A percentile compares a stretch with the other conserved stretches of the same genome.
phyloP scores from a whole-genome alignment of 37 sponge, comb jelly and placozoan genomes.

The Lycopodina hypogea region DNA sequence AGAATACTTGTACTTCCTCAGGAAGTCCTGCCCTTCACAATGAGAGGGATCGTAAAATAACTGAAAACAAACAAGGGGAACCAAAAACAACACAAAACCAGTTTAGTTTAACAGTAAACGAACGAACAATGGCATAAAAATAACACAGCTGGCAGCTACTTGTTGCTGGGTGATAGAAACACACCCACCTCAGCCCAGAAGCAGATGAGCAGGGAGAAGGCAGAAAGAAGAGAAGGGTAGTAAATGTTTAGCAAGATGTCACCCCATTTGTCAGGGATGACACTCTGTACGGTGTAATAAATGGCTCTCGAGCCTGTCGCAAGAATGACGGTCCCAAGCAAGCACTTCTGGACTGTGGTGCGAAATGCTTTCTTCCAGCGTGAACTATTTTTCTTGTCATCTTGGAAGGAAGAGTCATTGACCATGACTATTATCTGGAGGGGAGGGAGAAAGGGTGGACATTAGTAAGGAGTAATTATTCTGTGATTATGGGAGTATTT shows the following conservation, averaged over 20 bases:
- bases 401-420: conserved; percentile 31
- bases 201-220: conserved; percentile 58
- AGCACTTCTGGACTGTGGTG: conserved; percentile 52
- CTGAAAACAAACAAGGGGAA: conserved; percentile 10
- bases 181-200: conserved; percentile 63
- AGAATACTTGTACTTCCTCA: conserved; percentile 44
- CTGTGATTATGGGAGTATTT: neutral
- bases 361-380: conserved; percentile 60
- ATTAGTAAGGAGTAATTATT: neutral
- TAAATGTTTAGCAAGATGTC: conserved; percentile 49
- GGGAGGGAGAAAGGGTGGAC: neutral
- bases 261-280: conserved; percentile 41
- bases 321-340: conserved; percentile 51
- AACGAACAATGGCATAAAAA: neutral
- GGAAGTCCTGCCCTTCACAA: conserved; percentile 13
- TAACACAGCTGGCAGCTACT: neutral
- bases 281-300: conserved; percentile 44
- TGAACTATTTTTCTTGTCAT: neutral
- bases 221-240: conserved; percentile 62
- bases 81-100: neutral
- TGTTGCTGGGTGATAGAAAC: no score
- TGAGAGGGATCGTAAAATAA: conserved; percentile 33
- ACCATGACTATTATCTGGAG: conserved; percentile 55
- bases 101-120: neutral
- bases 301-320: conserved; percentile 69